phyloP scores from a whole-genome alignment of 2,888 invertebrate genomes.

The Cantharis rufa region DNA sequence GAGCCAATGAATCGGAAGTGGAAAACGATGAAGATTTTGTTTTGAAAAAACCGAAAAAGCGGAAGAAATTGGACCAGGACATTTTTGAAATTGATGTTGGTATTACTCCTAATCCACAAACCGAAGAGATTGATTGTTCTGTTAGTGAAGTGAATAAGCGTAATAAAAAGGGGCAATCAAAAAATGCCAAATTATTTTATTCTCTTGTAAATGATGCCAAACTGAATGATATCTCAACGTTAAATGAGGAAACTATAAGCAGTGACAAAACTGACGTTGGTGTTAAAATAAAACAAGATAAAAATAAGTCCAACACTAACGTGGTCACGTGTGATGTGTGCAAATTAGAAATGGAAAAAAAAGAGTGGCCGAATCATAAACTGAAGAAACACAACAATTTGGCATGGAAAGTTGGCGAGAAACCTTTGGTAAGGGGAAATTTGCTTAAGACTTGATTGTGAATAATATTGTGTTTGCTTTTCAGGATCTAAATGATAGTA shows the following conservation, averaged over 20 bases:
- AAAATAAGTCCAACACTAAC: neutral
- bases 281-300: neutral
- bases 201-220: neutral
- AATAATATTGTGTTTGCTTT: neutral
- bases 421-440: conserved; percentile 57
- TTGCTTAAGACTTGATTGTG: neutral
- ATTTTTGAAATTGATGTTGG: neutral
- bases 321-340: conserved; percentile 58
- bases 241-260: neutral
- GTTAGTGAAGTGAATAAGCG: neutral
- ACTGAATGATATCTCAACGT: neutral
- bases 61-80: neutral
- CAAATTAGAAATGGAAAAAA: conserved; percentile 48
- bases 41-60: neutral
- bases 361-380: conserved; percentile 59
- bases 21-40: neutral
- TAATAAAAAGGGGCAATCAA: neutral
- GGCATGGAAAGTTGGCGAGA: conserved; percentile 61
- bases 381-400: conserved; percentile 61
- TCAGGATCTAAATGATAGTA: conserved; percentile 60
- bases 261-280: neutral
- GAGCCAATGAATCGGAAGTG: neutral
- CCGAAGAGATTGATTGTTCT: neutral
- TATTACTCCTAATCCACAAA: neutral
- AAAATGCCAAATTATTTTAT: neutral